Evolutionary conservation across 2,797 vertebrate species (phyloP).

Genomic region (Psittacula derbiana): DNA sequence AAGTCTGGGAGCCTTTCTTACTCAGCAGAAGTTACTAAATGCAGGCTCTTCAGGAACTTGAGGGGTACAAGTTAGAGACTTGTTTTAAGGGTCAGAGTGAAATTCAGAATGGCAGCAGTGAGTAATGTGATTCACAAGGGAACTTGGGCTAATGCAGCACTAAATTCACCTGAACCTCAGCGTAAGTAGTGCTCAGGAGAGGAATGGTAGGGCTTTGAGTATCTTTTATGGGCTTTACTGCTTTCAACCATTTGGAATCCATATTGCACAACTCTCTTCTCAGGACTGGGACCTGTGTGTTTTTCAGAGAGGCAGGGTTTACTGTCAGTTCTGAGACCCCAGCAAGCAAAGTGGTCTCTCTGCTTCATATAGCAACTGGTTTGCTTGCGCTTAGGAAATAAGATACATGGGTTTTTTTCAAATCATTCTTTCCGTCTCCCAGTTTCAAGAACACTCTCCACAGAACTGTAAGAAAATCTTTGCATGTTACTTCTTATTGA

Average conservation of each 20-base stretch:
- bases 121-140: accelerated
- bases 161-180: not conserved
- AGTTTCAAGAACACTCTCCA: not conserved
- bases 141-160: not conserved
- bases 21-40: not conserved
- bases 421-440: not conserved
- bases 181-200: not conserved
- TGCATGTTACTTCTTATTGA: not conserved
- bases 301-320: not conserved
- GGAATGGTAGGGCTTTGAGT: not conserved
- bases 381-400: not conserved
- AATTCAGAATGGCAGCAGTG: not conserved
- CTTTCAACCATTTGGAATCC: not conserved
- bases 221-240: not conserved
- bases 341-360: not conserved
- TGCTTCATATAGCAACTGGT: not conserved
- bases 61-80: not conserved
- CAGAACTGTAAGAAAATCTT: not conserved
- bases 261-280: not conserved
- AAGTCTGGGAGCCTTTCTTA: not conserved
- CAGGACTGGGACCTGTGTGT: accelerated
- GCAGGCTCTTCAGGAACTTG: not conserved
- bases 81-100: not conserved
- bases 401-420: not conserved
- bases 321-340: not conserved